A percentile compares a stretch with the other conserved stretches of the same genome.
phyloP scores from a whole-genome alignment of 2,797 vertebrate species.

The Enteromius unitaeniatus region DNA sequence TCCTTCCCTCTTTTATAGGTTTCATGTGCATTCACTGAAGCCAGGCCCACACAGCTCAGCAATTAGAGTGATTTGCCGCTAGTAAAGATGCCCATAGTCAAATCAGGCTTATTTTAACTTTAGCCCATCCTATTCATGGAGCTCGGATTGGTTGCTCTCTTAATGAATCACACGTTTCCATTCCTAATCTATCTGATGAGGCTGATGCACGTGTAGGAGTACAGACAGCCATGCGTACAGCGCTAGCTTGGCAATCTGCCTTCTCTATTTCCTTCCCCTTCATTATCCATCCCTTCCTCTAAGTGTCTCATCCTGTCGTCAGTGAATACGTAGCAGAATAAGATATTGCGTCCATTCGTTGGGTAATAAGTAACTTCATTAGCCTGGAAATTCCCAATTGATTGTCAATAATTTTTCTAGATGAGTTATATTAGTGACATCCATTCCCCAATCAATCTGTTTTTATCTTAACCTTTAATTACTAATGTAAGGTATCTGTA shows the following conservation, averaged over 20 bases:
- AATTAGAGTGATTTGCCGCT: slow-evolving; percentile 4
- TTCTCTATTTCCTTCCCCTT: slow-evolving; percentile 10
- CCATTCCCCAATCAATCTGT: background rate
- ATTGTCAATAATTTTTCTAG: background rate
- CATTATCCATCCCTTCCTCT: slow-evolving; percentile 11
- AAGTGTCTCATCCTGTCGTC: slow-evolving; percentile 8
- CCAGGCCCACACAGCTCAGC: slow-evolving; percentile 11
- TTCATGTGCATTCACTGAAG: slow-evolving; percentile 9
- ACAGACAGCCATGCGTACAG: background rate
- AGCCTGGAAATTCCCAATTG: slow-evolving; percentile 6
- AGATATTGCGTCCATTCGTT: background rate
- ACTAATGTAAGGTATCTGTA: background rate
- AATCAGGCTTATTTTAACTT: slow-evolving; percentile 49
- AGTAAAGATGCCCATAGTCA: slow-evolving; percentile 27
- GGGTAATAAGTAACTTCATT: slow-evolving; percentile 15
- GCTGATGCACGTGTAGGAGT: slow-evolving; percentile 24
- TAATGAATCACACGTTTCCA: slow-evolving; percentile 38
- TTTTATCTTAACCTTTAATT: background rate
- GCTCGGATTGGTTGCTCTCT: slow-evolving; percentile 18
- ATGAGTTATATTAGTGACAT: background rate
- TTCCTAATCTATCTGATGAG: slow-evolving; percentile 31
- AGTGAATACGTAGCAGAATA: background rate
- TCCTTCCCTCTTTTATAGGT: background rate
- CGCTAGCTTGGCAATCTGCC: background rate
- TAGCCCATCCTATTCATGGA: slow-evolving; percentile 20